Evolutionary conservation across 2,113 vertebrate species (phyloP), one percentile per base, ranked within the genome.

Genomic region (Porphyrio hochstetteri): DNA sequence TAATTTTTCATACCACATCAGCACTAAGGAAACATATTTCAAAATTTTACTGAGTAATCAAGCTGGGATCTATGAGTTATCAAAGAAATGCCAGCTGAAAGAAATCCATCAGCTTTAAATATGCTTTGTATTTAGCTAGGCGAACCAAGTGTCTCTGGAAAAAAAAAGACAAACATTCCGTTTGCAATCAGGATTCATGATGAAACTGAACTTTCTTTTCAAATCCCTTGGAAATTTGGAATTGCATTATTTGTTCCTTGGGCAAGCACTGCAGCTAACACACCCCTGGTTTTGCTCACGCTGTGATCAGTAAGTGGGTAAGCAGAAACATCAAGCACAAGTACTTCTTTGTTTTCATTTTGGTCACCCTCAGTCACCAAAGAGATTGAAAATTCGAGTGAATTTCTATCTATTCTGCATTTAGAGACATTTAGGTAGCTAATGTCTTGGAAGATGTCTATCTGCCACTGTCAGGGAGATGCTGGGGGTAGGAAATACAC

Each of bases 31-130:
- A 75, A 38, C 20, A 53, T 61, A 82, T 80, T 96, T 90, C 84
- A 85, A 27, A 80, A 85, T 88, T 95, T 86, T 83, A 80, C 57
- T 65, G 25, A 76, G n/a, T 31, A 76, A 87, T 85, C 69, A 95
- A 53, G 13, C 14, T 52, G 70, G 4, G 56, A 86, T 63, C 67
- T 86, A 80, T 1, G 24, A 85, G 14, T 80, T 95, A 85, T 36
- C 78, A 90, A 53, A 7, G 53, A 91, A 96, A 85, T 61, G 44
- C 33, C 59, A 91, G 68, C 63, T 92, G 87, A 91, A 92, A 80
- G 27, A 65, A 88, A 90, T 88, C 78, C 67, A 95, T 67, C 36
- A 59, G 25, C 55, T 90, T 53, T 90, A 85, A 93, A 70, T 42
- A 13, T 29, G 20, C 6, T 88, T 79, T 80, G 11, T 57, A 74